Percentiles rank a stretch among this genome's conserved stretches.
These are phyloP conservation scores for Zingel zingel DNA, from an alignment of 2,113 vertebrate species.

Conservation along the genomic window DNA sequence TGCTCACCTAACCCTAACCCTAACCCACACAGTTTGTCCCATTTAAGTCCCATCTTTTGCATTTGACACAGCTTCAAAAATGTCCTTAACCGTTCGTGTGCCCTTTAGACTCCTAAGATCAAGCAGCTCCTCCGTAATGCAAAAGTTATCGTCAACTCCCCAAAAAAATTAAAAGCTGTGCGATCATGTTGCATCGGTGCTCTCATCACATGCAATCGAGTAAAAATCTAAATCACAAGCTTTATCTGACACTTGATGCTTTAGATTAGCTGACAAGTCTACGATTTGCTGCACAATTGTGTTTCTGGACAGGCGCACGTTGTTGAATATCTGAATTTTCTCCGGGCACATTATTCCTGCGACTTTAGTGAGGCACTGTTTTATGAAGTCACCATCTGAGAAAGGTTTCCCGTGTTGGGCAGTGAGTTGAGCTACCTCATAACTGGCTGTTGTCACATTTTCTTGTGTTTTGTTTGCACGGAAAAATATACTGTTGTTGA, in stretches of 20 bases:
- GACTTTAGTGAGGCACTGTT: constrained; percentile 48
- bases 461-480: too few relatives aligned
- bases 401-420: too few relatives aligned
- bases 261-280: constrained; percentile 38
- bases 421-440: too few relatives aligned
- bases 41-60: constrained; percentile 18
- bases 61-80: constrained; percentile 39
- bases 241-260: constrained; percentile 46
- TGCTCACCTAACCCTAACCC: too few relatives aligned
- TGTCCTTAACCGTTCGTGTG: constrained; percentile 5
- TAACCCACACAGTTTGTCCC: constrained; percentile 45
- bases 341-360: constrained; percentile 44
- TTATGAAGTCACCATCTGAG: constrained; percentile 51
- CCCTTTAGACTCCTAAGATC: constrained; percentile 21
- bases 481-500: too few relatives aligned
- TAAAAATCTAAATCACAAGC: constrained; percentile 51
- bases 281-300: constrained; percentile 8
- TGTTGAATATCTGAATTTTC: constrained; percentile 48
- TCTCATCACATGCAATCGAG: constrained; percentile 44
- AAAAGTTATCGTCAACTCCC: too few relatives aligned
- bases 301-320: constrained; percentile 47
- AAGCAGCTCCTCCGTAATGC: constrained; percentile 57
- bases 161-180: constrained; percentile 50
- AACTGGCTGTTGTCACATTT: too few relatives aligned
- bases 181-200: constrained; percentile 26